Percentiles rank a stretch among this genome's conserved stretches.
These are phyloP conservation scores for Drosophila lutescens DNA, from an alignment of 2,888 invertebrate genomes.

Conservation along the genomic window DNA sequence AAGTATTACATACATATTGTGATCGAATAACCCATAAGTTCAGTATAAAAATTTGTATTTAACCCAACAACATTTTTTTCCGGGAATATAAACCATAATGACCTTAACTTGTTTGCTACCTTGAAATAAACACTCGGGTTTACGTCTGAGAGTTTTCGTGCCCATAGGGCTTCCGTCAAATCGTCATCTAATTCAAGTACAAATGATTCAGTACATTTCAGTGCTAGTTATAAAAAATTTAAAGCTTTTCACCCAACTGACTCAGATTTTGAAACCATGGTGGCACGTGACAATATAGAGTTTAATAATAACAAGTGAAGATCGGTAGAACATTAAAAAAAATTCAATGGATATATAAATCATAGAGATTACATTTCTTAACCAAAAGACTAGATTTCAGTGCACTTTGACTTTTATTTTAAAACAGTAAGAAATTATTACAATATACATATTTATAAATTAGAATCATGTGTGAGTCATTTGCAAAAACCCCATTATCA, in stretches of 20 bases:
- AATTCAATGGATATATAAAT: too few relatives aligned
- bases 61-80: neutral
- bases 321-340: too few relatives aligned
- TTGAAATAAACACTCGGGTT: conserved; percentile 16
- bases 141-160: conserved; percentile 43
- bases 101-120: conserved; percentile 30
- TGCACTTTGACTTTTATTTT: too few relatives aligned
- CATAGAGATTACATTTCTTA: too few relatives aligned
- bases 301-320: too few relatives aligned
- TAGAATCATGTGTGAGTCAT: neutral
- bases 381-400: too few relatives aligned
- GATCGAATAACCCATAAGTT: too few relatives aligned
- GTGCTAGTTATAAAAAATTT: conserved; percentile 43
- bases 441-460: neutral
- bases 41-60: neutral
- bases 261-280: conserved; percentile 35
- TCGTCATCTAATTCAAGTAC: conserved; percentile 20
- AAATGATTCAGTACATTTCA: conserved; percentile 23
- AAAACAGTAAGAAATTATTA: too few relatives aligned
- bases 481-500: neutral
- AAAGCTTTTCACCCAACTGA: conserved; percentile 57
- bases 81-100: neutral
- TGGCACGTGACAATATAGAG: conserved; percentile 25
- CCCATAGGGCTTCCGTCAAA: conserved; percentile 33
- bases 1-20: too few relatives aligned